These are phyloP conservation scores for Paracentrotus lividus DNA, from an alignment of 53 echinoderm and acorn worm species.

Conservation along the genomic window DNA sequence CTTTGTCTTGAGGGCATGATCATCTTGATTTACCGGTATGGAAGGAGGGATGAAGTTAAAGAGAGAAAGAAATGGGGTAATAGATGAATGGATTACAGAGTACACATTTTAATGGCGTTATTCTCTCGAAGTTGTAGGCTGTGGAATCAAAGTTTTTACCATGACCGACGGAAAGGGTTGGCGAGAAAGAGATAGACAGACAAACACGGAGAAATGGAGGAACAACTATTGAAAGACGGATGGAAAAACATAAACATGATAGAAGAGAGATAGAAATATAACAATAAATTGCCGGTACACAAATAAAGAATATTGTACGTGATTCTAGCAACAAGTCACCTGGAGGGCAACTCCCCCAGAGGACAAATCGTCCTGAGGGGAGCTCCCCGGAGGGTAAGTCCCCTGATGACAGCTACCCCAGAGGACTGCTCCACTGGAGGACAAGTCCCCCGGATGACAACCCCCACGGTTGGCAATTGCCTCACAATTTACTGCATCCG, in stretches of 20 bases:
- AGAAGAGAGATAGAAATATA: not conserved
- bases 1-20: constrained; percentile 34
- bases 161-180: not conserved
- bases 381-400: too few relatives aligned
- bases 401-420: too few relatives aligned
- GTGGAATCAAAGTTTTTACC: not conserved
- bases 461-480: too few relatives aligned
- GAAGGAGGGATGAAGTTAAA: constrained; percentile 6
- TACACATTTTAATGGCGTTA: not conserved
- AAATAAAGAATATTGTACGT: too few relatives aligned
- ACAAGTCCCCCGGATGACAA: too few relatives aligned
- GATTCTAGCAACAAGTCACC: too few relatives aligned
- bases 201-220: not conserved
- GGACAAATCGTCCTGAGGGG: too few relatives aligned
- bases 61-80: constrained; percentile 23
- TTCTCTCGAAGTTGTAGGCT: not conserved
- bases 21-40: constrained; percentile 35
- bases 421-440: too few relatives aligned
- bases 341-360: too few relatives aligned
- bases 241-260: not conserved
- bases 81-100: not conserved
- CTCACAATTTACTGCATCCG: too few relatives aligned
- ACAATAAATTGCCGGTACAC: not conserved
- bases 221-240: not conserved
- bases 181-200: not conserved